Base-by-base conservation (phyloP, 2,113 vertebrate species). In the Dipodomys stephensi region DNA sequence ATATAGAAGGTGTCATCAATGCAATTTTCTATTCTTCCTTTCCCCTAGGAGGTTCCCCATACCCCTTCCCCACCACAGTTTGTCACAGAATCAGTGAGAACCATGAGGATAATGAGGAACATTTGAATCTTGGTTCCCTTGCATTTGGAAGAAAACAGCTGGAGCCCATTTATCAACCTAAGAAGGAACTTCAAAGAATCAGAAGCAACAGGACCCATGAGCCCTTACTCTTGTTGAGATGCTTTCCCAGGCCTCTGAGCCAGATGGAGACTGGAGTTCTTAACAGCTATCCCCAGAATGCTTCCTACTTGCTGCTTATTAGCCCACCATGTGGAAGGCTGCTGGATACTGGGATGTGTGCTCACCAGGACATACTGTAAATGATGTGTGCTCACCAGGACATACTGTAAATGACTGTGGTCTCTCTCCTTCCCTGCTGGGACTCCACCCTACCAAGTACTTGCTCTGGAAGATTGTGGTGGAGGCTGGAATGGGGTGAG, bases 1-100 rank as follows among this genome's bases (percentile, higher is more conserved):
- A 6, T 88, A 86, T 39, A 76, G 69, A 88, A 8, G 23, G 9
- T 23, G 80, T 44, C 0, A 6, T 74, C 85, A 77, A 67, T 83
- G 16, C 3, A 4, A n/a, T 83, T 92, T 88, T 92, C 87, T 83
- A 72, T 94, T 91, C 44, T 94, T 89, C 39, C 25, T 32, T 85
- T 78, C 68, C 3, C 23, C 67, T 89, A 35, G 74, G 35, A 87
- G 20, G 53, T 13, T 18, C 15, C 53, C 16, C 16, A 57, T 4
- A 12, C 20, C 25, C 25, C 12, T 16, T 30, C 22, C 83, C 44
- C 72, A 78, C 76, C 74, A 35, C 23, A 69, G 88, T 10, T 32
- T 88, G 49, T 64, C 69, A 90, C 39, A 94, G 49, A 87, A 64
- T 82, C 39, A 73, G 65, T 77, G 73, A 77, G 12, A 87, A 22